Evolutionary conservation across 2,888 invertebrate genomes (phyloP).

Genomic region (Nysson spinosus): DNA sequence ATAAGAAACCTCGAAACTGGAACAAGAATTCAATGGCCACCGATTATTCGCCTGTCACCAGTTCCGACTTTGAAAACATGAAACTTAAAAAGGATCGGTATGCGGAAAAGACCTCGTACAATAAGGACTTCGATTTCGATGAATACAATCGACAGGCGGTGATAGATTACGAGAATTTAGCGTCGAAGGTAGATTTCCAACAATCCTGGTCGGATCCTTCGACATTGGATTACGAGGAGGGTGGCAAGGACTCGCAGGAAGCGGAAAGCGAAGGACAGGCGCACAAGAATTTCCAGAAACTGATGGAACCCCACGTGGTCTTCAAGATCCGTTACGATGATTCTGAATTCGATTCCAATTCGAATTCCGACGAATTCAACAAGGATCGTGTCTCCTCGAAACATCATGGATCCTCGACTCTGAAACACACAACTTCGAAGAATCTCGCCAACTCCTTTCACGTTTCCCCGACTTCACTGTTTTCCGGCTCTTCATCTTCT

Average conservation of each 20-base stretch:
- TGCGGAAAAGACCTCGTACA: constrained; percentile 17
- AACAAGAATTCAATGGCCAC: constrained; percentile 32
- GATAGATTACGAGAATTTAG: constrained; percentile 72
- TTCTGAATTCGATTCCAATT: constrained; percentile 69
- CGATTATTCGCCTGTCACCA: constrained; percentile 19
- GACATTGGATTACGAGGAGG: constrained; percentile 42
- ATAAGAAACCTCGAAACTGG: constrained; percentile 29
- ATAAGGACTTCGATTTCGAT: constrained; percentile 62
- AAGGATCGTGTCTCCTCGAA: constrained; percentile 17
- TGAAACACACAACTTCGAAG: constrained; percentile 33
- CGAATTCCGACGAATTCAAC: constrained; percentile 60
- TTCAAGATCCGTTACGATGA: constrained; percentile 74
- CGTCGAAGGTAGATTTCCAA: constrained; percentile 56
- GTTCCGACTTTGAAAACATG: constrained; percentile 13
- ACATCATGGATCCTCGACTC: constrained; percentile 25
- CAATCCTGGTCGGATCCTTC: constrained; percentile 38
- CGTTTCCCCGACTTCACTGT: constrained; percentile 19
- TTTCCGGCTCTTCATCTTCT: constrained; percentile 31
- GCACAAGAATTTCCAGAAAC: constrained; percentile 61
- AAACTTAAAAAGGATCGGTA: constrained; percentile 20
- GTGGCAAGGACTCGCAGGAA: constrained; percentile 24
- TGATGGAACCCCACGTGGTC: constrained; percentile 71
- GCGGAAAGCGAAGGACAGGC: constrained; percentile 33
- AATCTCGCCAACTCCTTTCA: constrained; percentile 58
- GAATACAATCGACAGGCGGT: constrained; percentile 71